A percentile compares a stretch with the other conserved stretches of the same genome.
These are phyloP conservation scores for Dryadula phaetusa DNA, from an alignment of 2,888 invertebrate species.

Conservation along the genomic window DNA sequence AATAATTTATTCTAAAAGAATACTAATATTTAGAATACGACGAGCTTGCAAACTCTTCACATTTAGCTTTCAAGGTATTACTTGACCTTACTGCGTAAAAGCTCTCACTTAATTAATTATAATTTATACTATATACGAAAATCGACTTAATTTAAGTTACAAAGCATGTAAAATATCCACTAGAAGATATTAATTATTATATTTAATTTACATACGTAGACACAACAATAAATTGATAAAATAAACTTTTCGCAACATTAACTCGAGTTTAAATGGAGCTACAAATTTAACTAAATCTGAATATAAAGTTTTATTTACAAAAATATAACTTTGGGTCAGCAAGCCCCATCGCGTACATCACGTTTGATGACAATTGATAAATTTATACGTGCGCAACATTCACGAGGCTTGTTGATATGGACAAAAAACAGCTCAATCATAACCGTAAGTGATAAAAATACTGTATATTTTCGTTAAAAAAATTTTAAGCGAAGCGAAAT, in stretches of 20 bases:
- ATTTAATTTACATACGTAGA: no score
- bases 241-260: no score
- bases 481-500: no score
- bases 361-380: conserved; percentile 2
- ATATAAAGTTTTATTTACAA: background rate
- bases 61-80: background rate
- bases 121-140: background rate
- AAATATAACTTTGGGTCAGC: background rate
- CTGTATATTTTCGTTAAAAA: background rate
- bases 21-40: background rate
- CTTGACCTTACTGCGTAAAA: background rate
- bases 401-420: background rate
- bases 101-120: background rate
- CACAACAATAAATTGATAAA: no score
- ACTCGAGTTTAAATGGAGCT: background rate
- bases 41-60: background rate
- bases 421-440: background rate
- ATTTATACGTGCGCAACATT: background rate
- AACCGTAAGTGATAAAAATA: background rate
- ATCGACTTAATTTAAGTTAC: background rate
- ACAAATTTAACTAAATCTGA: background rate
- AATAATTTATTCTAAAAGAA: background rate
- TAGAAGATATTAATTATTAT: background rate
- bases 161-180: background rate
- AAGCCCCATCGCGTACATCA: background rate